Base-by-base conservation (phyloP, 37 sponge, comb jelly and placozoan species). In the Aphrocallistes beatrix region DNA sequence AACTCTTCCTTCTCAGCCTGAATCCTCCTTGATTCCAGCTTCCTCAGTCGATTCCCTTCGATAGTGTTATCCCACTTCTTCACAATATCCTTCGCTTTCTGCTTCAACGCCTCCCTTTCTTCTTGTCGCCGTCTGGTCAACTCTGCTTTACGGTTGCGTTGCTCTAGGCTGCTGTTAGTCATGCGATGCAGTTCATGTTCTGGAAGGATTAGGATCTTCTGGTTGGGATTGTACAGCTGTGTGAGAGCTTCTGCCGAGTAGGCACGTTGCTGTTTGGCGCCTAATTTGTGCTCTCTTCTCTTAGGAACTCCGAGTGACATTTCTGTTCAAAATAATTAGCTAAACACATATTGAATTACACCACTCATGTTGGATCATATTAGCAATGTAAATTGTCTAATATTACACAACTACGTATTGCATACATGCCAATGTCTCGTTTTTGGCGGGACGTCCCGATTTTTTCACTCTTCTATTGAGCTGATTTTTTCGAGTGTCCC, bases 81-180 rank as follows among this genome's bases (percentile, higher is more conserved):
- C 75, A 60, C 75, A 30, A 60, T 60, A 30, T 60, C 75, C 34
- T 30, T 60, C 6, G 75, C 75, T 1, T 60, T 3, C 34, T 60
- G 75, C 34, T 60, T 60, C 75, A 60, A 13, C 3, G 75, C 75
- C 34, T 60, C 75, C 75, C 34, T 3, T 30, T 60, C 75, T 13
- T 19, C 17, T 3, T 19, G 75, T 28, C 75, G 10, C 75, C 75
- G 75, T 13, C n/a, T 60, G 25, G 75, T 6, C 3, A 60, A 13
- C 34, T 60, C 75, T 3, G 75, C 34, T 28, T 60, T 60, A 3
- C 75, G 75, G 6, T 60, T 60, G 25, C 75, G 25, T 28, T 60
- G 75, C 75, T 60, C 75, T 32, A 60, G 21, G n/a, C 75, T 60
- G 34, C 75, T 60, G 75, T 60, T 60, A 19, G 75, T 60, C 75